These are phyloP conservation scores for Phaethornis superciliosus DNA, from an alignment of 2,113 vertebrate species.

Conservation along the genomic window DNA sequence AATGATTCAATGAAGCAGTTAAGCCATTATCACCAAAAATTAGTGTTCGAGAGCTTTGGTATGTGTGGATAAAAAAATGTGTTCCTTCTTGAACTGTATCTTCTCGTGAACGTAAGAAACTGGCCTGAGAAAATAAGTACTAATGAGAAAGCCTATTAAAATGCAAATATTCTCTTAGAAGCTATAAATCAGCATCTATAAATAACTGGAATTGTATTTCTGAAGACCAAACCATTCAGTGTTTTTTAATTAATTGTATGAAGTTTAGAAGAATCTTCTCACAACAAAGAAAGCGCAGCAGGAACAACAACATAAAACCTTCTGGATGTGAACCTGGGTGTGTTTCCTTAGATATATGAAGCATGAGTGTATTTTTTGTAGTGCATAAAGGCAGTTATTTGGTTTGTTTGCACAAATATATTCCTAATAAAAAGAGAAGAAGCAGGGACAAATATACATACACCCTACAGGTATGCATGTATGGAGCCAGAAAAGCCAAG, in stretches of 20 bases:
- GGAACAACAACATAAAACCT: background rate
- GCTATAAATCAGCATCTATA: background rate
- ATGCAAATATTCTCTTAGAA: background rate
- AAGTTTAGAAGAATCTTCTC: background rate
- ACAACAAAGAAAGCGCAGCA: background rate
- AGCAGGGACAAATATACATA: background rate
- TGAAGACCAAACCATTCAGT: background rate
- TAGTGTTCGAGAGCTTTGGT: background rate
- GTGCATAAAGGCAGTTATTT: background rate
- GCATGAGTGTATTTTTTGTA: background rate
- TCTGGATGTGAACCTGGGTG: background rate
- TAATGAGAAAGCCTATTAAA: background rate
- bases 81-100: background rate
- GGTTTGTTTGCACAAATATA: background rate
- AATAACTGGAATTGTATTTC: background rate
- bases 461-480: background rate
- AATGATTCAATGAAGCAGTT: background rate
- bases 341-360: background rate
- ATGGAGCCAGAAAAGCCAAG: background rate
- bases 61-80: background rate
- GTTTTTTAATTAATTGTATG: background rate
- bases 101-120: background rate
- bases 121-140: background rate
- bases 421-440: background rate
- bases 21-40: background rate